A percentile compares a stretch with the other conserved stretches of the same genome.
These are phyloP conservation scores for Trichomalopsis sarcophagae DNA, from an alignment of 1,140 invertebrate species.

Conservation along the genomic window DNA sequence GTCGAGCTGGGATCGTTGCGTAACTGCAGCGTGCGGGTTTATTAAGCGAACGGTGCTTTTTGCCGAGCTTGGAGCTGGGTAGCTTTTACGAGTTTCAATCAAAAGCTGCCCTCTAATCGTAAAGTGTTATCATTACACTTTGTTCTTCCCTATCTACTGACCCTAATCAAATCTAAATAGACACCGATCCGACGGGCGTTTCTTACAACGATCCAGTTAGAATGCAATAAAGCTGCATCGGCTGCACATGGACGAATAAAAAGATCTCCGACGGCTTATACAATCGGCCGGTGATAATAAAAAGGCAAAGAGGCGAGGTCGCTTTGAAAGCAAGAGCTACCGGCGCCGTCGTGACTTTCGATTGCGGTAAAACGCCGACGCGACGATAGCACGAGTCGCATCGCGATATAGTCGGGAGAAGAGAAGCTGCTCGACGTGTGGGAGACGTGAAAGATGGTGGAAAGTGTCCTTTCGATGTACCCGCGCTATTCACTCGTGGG, in stretches of 20 bases:
- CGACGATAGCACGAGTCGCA: slow-evolving; percentile 51
- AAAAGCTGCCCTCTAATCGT: no score
- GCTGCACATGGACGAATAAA: not conserved
- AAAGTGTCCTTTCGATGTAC: not conserved
- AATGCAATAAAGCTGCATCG: not conserved
- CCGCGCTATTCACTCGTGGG: not conserved
- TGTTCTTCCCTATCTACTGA: not conserved
- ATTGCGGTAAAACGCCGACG: slow-evolving; percentile 65
- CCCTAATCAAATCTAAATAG: not conserved
- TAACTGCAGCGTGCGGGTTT: no score
- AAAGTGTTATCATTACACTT: not conserved
- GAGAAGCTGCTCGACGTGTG: not conserved
- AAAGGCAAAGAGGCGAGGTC: slow-evolving; percentile 65
- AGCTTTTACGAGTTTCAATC: no score
- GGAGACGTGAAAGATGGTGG: not conserved
- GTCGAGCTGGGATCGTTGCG: not conserved
- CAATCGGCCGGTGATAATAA: slow-evolving; percentile 56
- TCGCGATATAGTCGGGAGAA: not conserved
- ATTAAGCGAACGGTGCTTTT: no score
- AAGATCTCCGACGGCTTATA: not conserved
- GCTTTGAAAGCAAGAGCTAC: slow-evolving; percentile 71
- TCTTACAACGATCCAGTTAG: not conserved
- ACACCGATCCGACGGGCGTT: not conserved
- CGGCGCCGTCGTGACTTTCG: slow-evolving; percentile 65
- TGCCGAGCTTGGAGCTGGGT: no score